These are phyloP conservation scores for Sepiola atlantica DNA, from an alignment of 2,888 invertebrate species.

Conservation along the genomic window DNA sequence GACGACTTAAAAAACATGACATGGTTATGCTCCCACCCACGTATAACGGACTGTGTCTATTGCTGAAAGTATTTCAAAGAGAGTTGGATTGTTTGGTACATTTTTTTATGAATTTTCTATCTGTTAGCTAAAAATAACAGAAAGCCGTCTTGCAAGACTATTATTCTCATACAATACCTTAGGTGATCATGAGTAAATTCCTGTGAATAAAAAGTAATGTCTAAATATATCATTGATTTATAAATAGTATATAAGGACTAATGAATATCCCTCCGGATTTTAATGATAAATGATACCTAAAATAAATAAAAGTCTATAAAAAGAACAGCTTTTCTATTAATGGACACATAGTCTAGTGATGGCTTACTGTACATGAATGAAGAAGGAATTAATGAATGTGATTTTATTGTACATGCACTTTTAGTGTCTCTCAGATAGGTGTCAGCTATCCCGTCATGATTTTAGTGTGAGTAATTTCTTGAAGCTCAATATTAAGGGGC, in stretches of 20 bases:
- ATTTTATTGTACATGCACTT: background rate
- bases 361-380: background rate
- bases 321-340: background rate
- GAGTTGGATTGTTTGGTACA: no score
- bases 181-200: background rate
- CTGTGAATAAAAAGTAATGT: background rate
- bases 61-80: no score
- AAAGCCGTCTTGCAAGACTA: background rate
- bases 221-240: background rate
- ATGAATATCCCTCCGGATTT: background rate
- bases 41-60: no score
- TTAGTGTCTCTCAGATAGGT: background rate
- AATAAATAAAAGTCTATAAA: background rate
- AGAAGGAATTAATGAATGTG: background rate
- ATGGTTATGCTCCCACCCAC: no score
- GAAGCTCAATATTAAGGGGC: no score
- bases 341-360: background rate
- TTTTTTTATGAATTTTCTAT: no score
- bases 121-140: background rate
- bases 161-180: background rate
- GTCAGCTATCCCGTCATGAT: no score
- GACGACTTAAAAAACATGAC: no score
- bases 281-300: background rate
- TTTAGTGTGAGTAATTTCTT: no score
- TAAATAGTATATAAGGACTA: background rate